A percentile compares a stretch with the other conserved stretches of the same genome.
Evolutionary conservation across 1,140 invertebrate species (phyloP).

Genomic region (Drosophila sp.): DNA sequence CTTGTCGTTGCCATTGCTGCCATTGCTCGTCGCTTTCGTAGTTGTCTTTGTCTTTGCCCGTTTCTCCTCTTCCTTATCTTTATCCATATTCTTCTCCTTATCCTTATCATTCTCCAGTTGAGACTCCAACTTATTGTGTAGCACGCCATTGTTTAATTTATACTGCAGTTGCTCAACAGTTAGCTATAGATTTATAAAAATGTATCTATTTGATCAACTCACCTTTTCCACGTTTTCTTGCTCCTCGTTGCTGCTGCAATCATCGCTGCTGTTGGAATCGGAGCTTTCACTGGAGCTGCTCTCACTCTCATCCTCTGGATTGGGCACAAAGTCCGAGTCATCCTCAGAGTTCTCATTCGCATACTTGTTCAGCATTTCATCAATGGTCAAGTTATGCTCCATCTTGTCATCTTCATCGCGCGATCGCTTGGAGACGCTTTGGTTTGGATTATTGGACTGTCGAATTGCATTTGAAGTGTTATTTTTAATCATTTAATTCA

Average conservation of each 20-base stretch:
- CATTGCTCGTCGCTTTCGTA: slow-evolving; percentile 36
- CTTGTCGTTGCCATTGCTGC: slow-evolving; percentile 24
- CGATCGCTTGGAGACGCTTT: slow-evolving; percentile 53
- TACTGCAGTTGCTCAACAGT: neutral
- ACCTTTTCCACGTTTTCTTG: slow-evolving; percentile 35
- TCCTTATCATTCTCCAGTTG: slow-evolving; percentile 34
- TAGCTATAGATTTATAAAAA: too few relatives aligned
- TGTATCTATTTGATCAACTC: neutral
- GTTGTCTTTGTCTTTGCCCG: slow-evolving; percentile 18
- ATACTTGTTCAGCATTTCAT: slow-evolving; percentile 74
- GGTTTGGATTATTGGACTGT: slow-evolving; percentile 20
- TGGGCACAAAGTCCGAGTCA: slow-evolving; percentile 77
- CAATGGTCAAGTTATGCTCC: slow-evolving; percentile 62
- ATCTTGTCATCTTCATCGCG: slow-evolving; percentile 50
- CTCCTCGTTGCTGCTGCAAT: slow-evolving; percentile 46
- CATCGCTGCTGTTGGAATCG: slow-evolving; percentile 45
- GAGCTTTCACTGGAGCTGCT: slow-evolving; percentile 26
- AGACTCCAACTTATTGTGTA: slow-evolving; percentile 10
- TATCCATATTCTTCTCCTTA: slow-evolving; percentile 29
- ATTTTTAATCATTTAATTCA: too few relatives aligned
- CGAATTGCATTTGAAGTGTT: too few relatives aligned
- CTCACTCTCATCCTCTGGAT: slow-evolving; percentile 41
- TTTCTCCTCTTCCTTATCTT: slow-evolving; percentile 35
- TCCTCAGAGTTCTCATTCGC: slow-evolving; percentile 76
- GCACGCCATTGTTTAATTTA: slow-evolving; percentile 7